These are phyloP conservation scores for Glandiceps talaboti DNA, from an alignment of 53 echinoderm and acorn worm genomes.

Conservation along the genomic window DNA sequence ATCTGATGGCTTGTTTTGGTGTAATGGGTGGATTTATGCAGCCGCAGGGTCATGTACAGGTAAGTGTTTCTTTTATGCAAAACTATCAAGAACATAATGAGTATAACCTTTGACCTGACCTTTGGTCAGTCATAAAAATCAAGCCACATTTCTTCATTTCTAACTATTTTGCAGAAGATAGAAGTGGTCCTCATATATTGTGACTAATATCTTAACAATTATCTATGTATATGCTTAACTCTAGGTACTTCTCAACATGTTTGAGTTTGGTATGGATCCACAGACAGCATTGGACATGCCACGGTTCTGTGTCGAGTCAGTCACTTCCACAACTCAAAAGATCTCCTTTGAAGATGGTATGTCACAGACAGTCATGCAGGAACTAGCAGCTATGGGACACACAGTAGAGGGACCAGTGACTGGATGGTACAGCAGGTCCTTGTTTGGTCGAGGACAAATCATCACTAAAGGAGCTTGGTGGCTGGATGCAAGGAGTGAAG, in stretches of 20 bases:
- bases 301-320: conserved; percentile 29
- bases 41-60: conserved; percentile 90
- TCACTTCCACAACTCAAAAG: conserved; percentile 18
- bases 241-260: conserved; percentile 72
- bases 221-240: too few relatives aligned
- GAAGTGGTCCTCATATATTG: too few relatives aligned
- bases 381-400: conserved; percentile 46
- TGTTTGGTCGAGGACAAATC: conserved; percentile 75
- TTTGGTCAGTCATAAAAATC: too few relatives aligned
- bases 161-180: too few relatives aligned
- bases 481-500: conserved; percentile 6
- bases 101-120: too few relatives aligned
- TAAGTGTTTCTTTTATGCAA: conserved; percentile 10
- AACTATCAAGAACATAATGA: too few relatives aligned
- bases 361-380: conserved; percentile 15
- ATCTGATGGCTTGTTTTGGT: conserved; percentile 51
- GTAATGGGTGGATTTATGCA: conserved; percentile 91
- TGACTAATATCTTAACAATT: too few relatives aligned
- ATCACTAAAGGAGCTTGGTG: conserved; percentile 61
- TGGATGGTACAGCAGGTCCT: conserved; percentile 24
- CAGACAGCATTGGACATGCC: conserved; percentile 63
- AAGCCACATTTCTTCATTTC: too few relatives aligned
- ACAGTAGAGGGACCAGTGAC: conserved; percentile 29
- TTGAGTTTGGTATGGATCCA: conserved; percentile 73
- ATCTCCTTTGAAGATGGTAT: conserved; percentile 53